Base-by-base conservation (phyloP, 2,113 vertebrate species). In the Tachycineta bicolor region DNA sequence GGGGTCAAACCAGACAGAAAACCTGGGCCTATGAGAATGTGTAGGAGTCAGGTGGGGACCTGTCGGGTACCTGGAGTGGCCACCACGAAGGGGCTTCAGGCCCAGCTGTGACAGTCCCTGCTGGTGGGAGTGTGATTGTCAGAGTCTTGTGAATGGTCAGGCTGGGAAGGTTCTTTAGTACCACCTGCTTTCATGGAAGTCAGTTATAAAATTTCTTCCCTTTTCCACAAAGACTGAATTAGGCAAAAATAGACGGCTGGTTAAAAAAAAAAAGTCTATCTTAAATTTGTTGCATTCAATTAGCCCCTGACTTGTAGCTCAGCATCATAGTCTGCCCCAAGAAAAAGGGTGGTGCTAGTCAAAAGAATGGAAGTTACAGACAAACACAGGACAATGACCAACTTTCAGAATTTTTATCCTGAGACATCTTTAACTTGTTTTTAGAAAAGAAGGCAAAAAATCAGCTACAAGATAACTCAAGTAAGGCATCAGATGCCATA, bases 1-100 rank as follows among this genome's bases (percentile, higher is more conserved):
- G 23, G 23, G 20, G 9, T 34, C 23, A 28, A 50, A 67, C 41
- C 0, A 0, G 16, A 10, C 31, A 56, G 19, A 49, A 87, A n/a
- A 52, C 8, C 34, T 50, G 26, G 44, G 26, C 77, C 19, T 1
- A 0, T 19, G 26, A 44, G 37, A 65, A 28, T 16, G 29, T 23
- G 43, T 6, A 34, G 2, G 25, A 64, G 50, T 44, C 67, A 33
- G 22, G 17, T 5, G 21, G 25, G 25, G 21, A 43, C 31, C 67
- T 0, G 0, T 34, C 34, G 43, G 25, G 37, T 52, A 37, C 37
- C 37, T 58, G 37, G 10, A 65, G 50, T 8, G 12, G 14, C 34
- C 5, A 6, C 11, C 1, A 10, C 1, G 7, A 75, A 67, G 12
- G 11, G 37, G 37, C 37, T 44, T 59, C 0, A 0, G 4, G 13